These are phyloP conservation scores for Stegana nigrithorax DNA, from an alignment of 2,888 invertebrate species.

Conservation along the genomic window DNA sequence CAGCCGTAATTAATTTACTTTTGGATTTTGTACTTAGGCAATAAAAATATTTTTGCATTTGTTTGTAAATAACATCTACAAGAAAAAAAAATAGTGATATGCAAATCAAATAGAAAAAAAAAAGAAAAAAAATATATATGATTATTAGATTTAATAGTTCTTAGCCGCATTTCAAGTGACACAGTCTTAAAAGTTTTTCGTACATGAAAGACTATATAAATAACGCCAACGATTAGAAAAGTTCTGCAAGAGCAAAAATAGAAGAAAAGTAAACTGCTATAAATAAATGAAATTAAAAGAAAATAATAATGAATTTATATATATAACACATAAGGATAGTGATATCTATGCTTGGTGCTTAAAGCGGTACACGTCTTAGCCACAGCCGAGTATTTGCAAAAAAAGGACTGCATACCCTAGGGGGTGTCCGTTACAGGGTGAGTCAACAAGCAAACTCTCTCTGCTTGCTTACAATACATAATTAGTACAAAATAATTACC, in stretches of 20 bases:
- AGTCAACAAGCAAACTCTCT: no score
- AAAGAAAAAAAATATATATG: not conserved
- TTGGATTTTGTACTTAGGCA: not conserved
- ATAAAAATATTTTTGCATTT: no score
- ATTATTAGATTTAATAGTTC: not conserved
- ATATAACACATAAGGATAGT: no score
- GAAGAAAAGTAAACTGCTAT: no score
- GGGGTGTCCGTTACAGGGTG: no score
- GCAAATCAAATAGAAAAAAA: not conserved
- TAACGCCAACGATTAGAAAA: constrained; percentile 68
- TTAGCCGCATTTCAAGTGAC: not conserved
- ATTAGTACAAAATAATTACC: no score
- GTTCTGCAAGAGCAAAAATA: constrained; percentile 56
- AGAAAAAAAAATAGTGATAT: constrained; percentile 4
- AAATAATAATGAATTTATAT: no score
- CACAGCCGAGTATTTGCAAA: not conserved
- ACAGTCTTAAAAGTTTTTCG: constrained; percentile 48
- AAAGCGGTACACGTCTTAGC: no score
- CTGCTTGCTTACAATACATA: no score
- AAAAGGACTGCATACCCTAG: not conserved
- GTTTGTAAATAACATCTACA: not conserved
- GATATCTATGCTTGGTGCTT: no score
- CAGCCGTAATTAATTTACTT: not conserved
- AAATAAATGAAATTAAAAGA: no score
- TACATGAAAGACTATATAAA: constrained; percentile 57